These are phyloP conservation scores for Plebejus anna DNA, from an alignment of 2,888 invertebrate genomes.

Conservation along the genomic window DNA sequence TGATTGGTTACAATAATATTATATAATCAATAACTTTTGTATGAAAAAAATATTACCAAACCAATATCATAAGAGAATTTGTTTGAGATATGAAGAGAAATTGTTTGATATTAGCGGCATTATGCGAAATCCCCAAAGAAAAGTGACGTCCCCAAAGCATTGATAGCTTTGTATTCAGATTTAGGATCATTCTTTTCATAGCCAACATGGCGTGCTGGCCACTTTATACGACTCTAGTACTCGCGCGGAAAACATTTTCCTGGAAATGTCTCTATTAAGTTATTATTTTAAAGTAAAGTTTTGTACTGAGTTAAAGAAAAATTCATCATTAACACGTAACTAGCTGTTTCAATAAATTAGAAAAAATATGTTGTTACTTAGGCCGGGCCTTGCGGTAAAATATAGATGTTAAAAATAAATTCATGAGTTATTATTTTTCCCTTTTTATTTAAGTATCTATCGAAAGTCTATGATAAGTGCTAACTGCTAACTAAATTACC, in stretches of 20 bases:
- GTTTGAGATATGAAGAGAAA: conserved; percentile 15
- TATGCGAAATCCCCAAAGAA: conserved; percentile 44
- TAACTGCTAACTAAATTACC: no score
- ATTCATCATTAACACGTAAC: no score
- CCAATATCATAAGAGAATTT: conserved; percentile 3
- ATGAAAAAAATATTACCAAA: background rate
- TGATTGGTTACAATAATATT: background rate
- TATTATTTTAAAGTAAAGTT: background rate
- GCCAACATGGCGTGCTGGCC: conserved; percentile 62
- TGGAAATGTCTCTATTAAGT: conserved; percentile 31
- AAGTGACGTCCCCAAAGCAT: conserved; percentile 49
- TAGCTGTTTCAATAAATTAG: no score
- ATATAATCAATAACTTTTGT: background rate
- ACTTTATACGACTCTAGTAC: conserved; percentile 56
- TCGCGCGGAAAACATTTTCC: conserved; percentile 29
- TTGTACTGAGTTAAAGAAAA: background rate
- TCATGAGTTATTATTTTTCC: no score
- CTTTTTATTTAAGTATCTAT: no score
- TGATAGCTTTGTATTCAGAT: conserved; percentile 48
- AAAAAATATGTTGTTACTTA: no score
- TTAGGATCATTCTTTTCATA: conserved; percentile 52
- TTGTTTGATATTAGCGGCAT: conserved; percentile 19
- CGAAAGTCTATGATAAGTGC: no score
- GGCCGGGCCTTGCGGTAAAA: no score
- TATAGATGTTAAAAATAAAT: no score